A percentile compares a stretch with the other conserved stretches of the same genome.
These are phyloP conservation scores for Tympanuchus pallidicinctus DNA, from an alignment of 2,113 vertebrate genomes.

Conservation along the genomic window DNA sequence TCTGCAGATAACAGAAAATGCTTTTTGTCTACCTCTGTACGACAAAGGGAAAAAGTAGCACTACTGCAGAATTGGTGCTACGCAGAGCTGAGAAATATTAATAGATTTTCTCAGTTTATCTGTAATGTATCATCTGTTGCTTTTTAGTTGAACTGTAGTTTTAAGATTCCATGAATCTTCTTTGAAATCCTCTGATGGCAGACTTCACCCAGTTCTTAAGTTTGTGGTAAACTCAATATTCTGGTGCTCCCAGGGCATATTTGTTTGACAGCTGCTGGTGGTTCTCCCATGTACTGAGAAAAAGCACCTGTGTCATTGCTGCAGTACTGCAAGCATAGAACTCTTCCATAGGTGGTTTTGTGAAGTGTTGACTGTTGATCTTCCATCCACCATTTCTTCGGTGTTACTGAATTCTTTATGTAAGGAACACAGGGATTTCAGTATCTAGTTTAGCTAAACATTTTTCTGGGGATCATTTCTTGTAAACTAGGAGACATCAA, in stretches of 20 bases:
- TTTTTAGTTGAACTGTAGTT: neutral
- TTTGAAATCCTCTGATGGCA: neutral
- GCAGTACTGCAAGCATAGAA: rapidly evolving
- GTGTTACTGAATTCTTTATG: neutral
- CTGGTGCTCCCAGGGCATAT: neutral
- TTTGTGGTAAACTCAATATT: neutral
- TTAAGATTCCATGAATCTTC: neutral
- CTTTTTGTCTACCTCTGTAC: neutral
- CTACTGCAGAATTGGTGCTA: neutral
- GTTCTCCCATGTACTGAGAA: neutral
- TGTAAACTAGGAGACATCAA: neutral
- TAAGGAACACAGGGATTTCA: neutral
- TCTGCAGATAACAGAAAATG: neutral
- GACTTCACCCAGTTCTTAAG: neutral
- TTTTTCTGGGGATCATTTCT: neutral
- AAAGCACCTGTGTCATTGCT: neutral
- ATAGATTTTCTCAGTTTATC: neutral
- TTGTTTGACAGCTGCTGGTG: neutral
- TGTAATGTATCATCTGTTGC: neutral
- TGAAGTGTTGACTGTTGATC: neutral
- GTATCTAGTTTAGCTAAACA: neutral
- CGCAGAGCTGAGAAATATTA: neutral
- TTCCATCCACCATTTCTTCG: neutral
- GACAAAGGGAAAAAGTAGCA: neutral
- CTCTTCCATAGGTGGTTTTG: neutral